Conservation (phyloP, 1,140 invertebrate species). For the Drosophila leontia region DNA sequence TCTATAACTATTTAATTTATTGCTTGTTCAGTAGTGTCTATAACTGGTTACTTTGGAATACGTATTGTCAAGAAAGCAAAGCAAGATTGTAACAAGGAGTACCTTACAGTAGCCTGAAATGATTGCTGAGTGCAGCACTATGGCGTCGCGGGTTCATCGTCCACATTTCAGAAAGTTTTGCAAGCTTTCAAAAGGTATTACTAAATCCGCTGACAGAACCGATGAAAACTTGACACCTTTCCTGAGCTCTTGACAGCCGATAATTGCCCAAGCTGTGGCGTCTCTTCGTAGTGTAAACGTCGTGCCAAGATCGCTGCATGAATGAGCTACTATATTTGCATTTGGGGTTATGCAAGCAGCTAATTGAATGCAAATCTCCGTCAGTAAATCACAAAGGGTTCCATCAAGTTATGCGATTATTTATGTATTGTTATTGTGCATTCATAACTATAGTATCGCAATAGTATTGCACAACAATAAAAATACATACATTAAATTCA, state of each 20-base stretch:
- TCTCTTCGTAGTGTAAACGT: slow-evolving; percentile 29
- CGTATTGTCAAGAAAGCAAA: neutral
- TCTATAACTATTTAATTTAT: slow-evolving; percentile 1
- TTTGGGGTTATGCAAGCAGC: slow-evolving; percentile 29
- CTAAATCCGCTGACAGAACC: slow-evolving; percentile 45
- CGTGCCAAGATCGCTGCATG: slow-evolving; percentile 33
- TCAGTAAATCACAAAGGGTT: slow-evolving; percentile 36
- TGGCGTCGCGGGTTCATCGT: slow-evolving; percentile 43
- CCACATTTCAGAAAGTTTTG: slow-evolving; percentile 29
- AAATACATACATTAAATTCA: slow-evolving; percentile 19
- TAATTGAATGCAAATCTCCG: slow-evolving; percentile 37
- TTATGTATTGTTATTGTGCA: slow-evolving; percentile 22
- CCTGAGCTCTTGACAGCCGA: slow-evolving; percentile 35
- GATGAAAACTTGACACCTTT: slow-evolving; percentile 49
- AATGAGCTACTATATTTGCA: slow-evolving; percentile 41
- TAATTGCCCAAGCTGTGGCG: slow-evolving; percentile 25
- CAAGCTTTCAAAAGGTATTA: slow-evolving; percentile 35
- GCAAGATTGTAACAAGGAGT: neutral
- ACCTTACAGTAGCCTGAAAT: neutral
- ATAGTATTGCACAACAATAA: slow-evolving; percentile 15
- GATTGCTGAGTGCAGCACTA: slow-evolving; percentile 13
- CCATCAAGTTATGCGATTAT: slow-evolving; percentile 35
- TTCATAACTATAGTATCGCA: neutral
- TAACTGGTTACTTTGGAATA: slow-evolving; percentile 3
- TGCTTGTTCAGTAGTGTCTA: neutral